Conservation (phyloP, 2,113 vertebrate genomes). For the Prunella himalayana region DNA sequence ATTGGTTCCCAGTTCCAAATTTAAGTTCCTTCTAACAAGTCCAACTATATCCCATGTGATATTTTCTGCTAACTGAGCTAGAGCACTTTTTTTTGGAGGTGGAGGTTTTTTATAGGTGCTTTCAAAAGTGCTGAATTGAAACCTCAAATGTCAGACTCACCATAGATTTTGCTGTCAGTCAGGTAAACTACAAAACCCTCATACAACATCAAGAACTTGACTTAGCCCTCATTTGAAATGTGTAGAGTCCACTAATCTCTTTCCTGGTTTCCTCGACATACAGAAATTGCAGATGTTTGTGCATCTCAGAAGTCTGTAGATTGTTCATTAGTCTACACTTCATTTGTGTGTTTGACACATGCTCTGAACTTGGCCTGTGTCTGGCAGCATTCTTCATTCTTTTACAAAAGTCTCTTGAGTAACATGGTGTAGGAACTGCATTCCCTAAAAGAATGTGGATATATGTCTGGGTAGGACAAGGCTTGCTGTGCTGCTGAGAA, state of each 20-base stretch:
- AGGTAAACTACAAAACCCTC: constrained; percentile 5
- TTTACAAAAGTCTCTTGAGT: background rate
- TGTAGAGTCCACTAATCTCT: constrained; percentile 8
- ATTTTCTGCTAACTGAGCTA: background rate
- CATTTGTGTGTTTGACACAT: background rate
- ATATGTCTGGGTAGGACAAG: background rate
- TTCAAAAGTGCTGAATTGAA: constrained; percentile 45
- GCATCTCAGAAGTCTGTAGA: background rate
- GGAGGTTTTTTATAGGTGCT: background rate
- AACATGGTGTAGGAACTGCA: background rate
- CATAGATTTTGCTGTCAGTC: constrained; percentile 58
- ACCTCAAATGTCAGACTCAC: constrained; percentile 44
- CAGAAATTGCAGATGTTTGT: background rate
- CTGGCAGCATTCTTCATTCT: background rate
- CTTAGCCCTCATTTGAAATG: constrained; percentile 44
- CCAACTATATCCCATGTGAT: background rate
- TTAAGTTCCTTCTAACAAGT: background rate
- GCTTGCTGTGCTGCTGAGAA: background rate
- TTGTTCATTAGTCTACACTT: background rate
- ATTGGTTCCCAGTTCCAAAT: background rate
- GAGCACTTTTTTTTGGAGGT: background rate
- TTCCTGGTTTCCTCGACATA: background rate
- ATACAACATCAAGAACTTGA: constrained; percentile 29
- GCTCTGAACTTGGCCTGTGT: background rate
- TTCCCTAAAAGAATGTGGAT: background rate